A percentile compares a stretch with the other conserved stretches of the same genome.
Evolutionary conservation across 2,113 vertebrate genomes (phyloP).

Genomic region (Dolichallabes microphthalmus): DNA sequence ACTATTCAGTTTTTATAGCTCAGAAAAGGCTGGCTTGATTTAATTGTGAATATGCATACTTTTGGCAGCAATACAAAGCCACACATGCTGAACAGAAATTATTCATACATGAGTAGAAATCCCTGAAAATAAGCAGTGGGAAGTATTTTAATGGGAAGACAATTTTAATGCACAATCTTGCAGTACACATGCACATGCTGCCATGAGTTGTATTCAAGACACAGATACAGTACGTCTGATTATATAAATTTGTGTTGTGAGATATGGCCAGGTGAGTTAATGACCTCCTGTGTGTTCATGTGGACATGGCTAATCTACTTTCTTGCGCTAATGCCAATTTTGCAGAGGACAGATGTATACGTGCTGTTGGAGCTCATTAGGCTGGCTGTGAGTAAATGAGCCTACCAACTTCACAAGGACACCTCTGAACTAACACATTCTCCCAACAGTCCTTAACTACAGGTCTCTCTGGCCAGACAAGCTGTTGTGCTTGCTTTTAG

Average conservation of each 20-base stretch:
- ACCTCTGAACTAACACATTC: constrained; percentile 54
- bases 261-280: constrained; percentile 56
- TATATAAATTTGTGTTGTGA: constrained; percentile 42
- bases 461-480: constrained; percentile 13
- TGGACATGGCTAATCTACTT: constrained; percentile 56
- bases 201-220: not conserved
- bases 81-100: constrained; percentile 28
- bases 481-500: not conserved
- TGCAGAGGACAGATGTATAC: constrained; percentile 49
- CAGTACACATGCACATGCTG: not conserved
- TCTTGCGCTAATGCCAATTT: constrained; percentile 43
- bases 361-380: constrained; percentile 54
- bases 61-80: constrained; percentile 27
- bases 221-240: not conserved
- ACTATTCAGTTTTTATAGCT: constrained; percentile 32
- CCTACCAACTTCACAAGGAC: constrained; percentile 48
- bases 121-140: constrained; percentile 1
- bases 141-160: no score
- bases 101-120: constrained; percentile 6
- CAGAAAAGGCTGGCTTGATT: constrained; percentile 33
- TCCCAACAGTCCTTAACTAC: constrained; percentile 12
- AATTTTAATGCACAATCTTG: constrained; percentile 6
- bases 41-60: constrained; percentile 34
- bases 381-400: constrained; percentile 50
- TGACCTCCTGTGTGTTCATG: constrained; percentile 44